Conservation (phyloP, 2,888 invertebrate genomes). For the Eristalinus aeneus region DNA sequence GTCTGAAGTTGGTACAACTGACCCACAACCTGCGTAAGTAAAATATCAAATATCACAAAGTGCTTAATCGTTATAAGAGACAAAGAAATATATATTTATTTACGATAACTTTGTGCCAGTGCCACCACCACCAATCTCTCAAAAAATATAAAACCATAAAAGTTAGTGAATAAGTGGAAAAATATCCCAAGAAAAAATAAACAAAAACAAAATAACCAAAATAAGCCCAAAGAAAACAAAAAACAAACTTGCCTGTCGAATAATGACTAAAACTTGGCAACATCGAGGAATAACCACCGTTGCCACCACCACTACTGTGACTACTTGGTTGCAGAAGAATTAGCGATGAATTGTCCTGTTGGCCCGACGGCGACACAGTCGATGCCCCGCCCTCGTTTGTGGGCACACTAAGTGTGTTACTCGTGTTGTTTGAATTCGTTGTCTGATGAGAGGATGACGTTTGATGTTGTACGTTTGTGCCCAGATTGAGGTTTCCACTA, state of each 20-base stretch:
- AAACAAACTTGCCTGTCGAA: conserved; percentile 83
- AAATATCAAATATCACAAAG: background rate
- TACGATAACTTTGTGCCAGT: conserved; percentile 5
- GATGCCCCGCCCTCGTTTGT: conserved; percentile 62
- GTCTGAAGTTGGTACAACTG: conserved; percentile 84
- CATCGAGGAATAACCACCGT: conserved; percentile 83
- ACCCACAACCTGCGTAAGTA: conserved; percentile 82
- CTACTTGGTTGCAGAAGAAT: conserved; percentile 83
- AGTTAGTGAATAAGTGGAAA: conserved; percentile 5
- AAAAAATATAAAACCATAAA: background rate
- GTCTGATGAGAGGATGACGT: conserved; percentile 72
- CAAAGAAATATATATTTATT: background rate
- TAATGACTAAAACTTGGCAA: conserved; percentile 87
- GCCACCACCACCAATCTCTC: conserved; percentile 55
- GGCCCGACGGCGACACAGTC: conserved; percentile 72
- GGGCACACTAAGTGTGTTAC: conserved; percentile 63
- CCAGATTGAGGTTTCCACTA: conserved; percentile 74
- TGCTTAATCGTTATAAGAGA: too few relatives aligned
- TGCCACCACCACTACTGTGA: conserved; percentile 66
- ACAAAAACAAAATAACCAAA: background rate
- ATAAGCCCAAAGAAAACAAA: conserved; percentile 20
- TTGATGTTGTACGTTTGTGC: conserved; percentile 77
- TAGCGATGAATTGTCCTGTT: conserved; percentile 76
- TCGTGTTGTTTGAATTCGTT: conserved; percentile 65
- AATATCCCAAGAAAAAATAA: background rate